phyloP scores from a whole-genome alignment of 2,113 vertebrate species.

The Callopanchax toddi region DNA sequence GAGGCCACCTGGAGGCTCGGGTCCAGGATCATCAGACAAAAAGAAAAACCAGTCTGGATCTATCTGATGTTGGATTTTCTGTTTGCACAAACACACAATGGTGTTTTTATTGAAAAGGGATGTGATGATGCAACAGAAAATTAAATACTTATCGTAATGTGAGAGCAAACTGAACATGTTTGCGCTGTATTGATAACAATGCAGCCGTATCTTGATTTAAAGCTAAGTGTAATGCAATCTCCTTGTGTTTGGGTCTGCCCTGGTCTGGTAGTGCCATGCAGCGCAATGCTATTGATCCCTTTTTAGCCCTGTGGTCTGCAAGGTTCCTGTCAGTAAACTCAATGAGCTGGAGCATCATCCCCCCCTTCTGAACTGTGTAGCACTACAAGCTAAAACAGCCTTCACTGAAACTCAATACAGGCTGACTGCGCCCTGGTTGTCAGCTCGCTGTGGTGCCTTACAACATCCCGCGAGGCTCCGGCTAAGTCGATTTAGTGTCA shows the following conservation, averaged over 20 bases:
- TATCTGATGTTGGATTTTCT: conserved; percentile 19
- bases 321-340: conserved; percentile 76
- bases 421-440: conserved; percentile 50
- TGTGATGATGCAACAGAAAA: conserved; percentile 22
- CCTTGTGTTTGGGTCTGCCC: conserved; percentile 65
- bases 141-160: conserved; percentile 21
- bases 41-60: conserved; percentile 46
- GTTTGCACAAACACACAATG: conserved; percentile 9
- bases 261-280: conserved; percentile 54
- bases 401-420: conserved; percentile 75
- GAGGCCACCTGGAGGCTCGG: conserved; percentile 60
- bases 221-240: conserved; percentile 68
- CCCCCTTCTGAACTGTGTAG: conserved; percentile 54
- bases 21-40: conserved; percentile 44
- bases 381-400: conserved; percentile 72
- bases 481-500: conserved; percentile 79
- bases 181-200: conserved; percentile 31
- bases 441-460: conserved; percentile 52
- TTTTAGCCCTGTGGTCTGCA: conserved; percentile 62
- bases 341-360: conserved; percentile 63
- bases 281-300: conserved; percentile 71
- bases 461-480: conserved; percentile 59
- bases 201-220: conserved; percentile 37
- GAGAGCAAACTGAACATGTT: conserved; percentile 42
- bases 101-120: not conserved